Percentiles rank a stretch among this genome's conserved stretches.
Conservation (phyloP, 2,113 vertebrate genomes). For the Calyptomena viridis region DNA sequence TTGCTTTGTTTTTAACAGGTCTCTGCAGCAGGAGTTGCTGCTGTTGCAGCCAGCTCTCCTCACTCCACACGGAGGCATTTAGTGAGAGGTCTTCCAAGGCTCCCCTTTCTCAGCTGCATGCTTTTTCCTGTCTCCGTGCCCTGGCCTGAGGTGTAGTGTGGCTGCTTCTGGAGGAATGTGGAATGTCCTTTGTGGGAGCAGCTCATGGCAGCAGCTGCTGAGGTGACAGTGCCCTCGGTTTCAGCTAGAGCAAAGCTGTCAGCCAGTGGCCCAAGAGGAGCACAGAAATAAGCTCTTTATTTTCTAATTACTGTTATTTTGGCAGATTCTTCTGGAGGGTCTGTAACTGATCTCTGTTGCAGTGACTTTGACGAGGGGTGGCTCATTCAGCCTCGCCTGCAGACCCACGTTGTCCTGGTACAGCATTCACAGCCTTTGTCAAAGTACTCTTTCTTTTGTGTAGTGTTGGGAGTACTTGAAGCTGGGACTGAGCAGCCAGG, state of each 20-base stretch:
- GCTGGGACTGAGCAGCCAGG: not conserved
- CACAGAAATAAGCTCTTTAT: not conserved
- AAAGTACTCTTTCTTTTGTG: not conserved
- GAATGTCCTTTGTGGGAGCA: not conserved
- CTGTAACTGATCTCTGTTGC: not conserved
- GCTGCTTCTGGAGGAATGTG: not conserved
- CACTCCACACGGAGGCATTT: not conserved
- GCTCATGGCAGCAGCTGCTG: not conserved
- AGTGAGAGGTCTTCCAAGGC: not conserved
- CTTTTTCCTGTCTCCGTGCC: not conserved
- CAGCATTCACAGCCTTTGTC: fast-evolving
- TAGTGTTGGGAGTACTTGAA: not conserved
- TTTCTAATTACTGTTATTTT: not conserved
- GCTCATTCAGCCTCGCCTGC: not conserved
- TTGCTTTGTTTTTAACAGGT: not conserved
- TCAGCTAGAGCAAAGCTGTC: not conserved
- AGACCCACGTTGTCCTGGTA: not conserved
- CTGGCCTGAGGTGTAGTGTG: not conserved
- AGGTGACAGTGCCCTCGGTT: not conserved
- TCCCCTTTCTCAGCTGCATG: not conserved
- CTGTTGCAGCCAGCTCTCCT: not conserved
- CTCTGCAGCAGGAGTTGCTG: not conserved
- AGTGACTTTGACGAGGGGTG: not conserved
- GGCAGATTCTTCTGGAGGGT: not conserved
- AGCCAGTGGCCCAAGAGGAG: not conserved